Evolutionary conservation across 2,113 vertebrate genomes (phyloP).

Genomic region (Daphoenositta chrysoptera): DNA sequence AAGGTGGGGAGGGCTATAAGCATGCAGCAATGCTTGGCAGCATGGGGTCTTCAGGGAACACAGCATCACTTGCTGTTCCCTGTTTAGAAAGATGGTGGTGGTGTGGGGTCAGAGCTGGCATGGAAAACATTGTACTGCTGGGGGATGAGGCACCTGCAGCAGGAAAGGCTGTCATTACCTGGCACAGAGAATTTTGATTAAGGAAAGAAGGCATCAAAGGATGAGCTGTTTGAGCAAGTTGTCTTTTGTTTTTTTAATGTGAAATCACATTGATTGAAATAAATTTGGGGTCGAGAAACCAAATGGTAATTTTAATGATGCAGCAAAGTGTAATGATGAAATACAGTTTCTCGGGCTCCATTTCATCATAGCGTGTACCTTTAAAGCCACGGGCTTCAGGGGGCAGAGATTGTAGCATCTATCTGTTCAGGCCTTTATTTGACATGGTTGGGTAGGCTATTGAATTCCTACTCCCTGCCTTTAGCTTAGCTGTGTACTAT

Average conservation of each 20-base stretch:
- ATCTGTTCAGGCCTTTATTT: conserved; percentile 25
- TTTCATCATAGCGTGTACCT: neutral
- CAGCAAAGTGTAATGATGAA: neutral
- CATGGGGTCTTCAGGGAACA: neutral
- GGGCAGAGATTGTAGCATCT: neutral
- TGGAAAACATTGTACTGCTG: neutral
- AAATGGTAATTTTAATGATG: neutral
- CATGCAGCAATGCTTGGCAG: fast-evolving
- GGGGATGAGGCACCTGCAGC: neutral
- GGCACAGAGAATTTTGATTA: neutral
- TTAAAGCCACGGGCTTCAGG: neutral
- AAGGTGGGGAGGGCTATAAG: neutral
- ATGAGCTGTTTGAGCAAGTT: neutral
- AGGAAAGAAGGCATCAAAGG: neutral
- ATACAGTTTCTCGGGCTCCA: neutral
- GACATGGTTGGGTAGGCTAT: conserved; percentile 41
- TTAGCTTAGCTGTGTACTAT: neutral
- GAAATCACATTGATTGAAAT: neutral
- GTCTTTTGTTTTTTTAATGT: neutral
- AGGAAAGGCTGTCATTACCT: neutral
- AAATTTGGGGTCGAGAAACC: neutral
- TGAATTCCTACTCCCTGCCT: conserved; percentile 20
- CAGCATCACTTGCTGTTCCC: neutral
- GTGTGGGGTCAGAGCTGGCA: neutral
- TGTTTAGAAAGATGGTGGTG: neutral